These are phyloP conservation scores for Picus viridis DNA, from an alignment of 2,797 vertebrate genomes.

Conservation along the genomic window DNA sequence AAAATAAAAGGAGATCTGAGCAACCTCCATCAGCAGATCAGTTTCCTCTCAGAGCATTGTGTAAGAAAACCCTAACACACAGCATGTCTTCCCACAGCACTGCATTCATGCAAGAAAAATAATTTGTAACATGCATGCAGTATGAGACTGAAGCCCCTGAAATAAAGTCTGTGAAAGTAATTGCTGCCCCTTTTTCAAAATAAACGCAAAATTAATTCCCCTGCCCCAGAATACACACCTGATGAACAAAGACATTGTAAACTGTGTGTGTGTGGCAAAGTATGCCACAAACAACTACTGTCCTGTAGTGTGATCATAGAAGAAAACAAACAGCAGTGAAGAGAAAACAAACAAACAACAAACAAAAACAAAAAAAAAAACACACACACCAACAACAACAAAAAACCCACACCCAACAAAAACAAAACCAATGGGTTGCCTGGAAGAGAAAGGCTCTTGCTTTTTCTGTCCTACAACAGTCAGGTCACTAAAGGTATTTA, in stretches of 20 bases:
- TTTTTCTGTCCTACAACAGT: background rate
- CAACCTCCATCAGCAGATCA: background rate
- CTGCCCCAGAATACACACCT: background rate
- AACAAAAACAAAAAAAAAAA: too few relatives aligned
- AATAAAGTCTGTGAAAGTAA: background rate
- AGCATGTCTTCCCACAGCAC: accelerated
- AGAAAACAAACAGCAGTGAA: accelerated
- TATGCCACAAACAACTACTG: accelerated
- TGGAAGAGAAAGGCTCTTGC: accelerated
- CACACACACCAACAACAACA: too few relatives aligned
- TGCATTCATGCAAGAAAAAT: background rate
- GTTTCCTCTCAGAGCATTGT: background rate
- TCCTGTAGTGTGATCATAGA: background rate
- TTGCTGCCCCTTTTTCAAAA: background rate
- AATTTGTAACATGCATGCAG: too few relatives aligned
- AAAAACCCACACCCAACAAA: too few relatives aligned
- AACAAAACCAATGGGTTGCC: accelerated
- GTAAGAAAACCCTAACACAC: background rate
- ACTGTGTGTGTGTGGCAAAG: accelerated
- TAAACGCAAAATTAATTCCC: background rate
- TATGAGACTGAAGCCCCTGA: background rate
- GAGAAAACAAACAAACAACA: background rate
- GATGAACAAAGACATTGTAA: background rate
- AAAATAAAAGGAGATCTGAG: background rate
- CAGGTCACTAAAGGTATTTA: background rate